These are phyloP conservation scores for Globodera ellingtonae DNA, from an alignment of 1,140 invertebrate genomes.

Conservation along the genomic window DNA sequence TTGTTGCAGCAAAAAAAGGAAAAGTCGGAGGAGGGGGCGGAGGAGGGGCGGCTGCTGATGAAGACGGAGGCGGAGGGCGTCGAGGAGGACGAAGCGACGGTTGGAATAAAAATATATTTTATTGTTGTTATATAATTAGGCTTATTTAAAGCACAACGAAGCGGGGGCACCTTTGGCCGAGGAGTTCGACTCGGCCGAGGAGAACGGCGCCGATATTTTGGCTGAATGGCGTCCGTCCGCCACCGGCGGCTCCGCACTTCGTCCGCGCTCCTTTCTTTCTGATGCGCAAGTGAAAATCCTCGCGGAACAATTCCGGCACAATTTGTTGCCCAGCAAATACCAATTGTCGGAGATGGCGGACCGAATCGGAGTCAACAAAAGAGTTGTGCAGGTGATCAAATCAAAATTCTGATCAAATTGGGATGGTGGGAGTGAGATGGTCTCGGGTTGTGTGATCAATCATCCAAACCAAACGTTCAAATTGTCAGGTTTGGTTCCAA, in stretches of 20 bases:
- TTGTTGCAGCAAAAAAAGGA: background rate
- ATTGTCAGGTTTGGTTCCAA: conserved; percentile 83
- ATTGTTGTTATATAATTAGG: too few relatives aligned
- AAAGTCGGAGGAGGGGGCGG: background rate
- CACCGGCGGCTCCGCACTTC: conserved; percentile 55
- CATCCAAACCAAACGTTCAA: conserved; percentile 11
- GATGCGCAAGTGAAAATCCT: conserved; percentile 87
- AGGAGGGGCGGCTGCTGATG: background rate
- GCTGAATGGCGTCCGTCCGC: conserved; percentile 40
- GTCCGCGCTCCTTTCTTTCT: conserved; percentile 86
- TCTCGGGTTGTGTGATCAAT: background rate
- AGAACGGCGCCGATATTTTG: conserved; percentile 18
- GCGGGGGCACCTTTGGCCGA: background rate
- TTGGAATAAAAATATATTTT: background rate
- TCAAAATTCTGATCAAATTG: background rate
- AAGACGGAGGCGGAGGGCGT: background rate
- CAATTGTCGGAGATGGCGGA: conserved; percentile 86
- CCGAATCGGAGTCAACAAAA: conserved; percentile 82
- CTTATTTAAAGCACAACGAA: background rate
- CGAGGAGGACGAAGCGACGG: background rate
- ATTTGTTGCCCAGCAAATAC: conserved; percentile 87
- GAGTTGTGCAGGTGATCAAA: conserved; percentile 78
- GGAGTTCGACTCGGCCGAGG: background rate
- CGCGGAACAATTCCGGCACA: conserved; percentile 82
- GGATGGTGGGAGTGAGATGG: background rate